These are phyloP conservation scores for Pituophis catenifer DNA, from an alignment of 2,113 vertebrate species.

Conservation along the genomic window DNA sequence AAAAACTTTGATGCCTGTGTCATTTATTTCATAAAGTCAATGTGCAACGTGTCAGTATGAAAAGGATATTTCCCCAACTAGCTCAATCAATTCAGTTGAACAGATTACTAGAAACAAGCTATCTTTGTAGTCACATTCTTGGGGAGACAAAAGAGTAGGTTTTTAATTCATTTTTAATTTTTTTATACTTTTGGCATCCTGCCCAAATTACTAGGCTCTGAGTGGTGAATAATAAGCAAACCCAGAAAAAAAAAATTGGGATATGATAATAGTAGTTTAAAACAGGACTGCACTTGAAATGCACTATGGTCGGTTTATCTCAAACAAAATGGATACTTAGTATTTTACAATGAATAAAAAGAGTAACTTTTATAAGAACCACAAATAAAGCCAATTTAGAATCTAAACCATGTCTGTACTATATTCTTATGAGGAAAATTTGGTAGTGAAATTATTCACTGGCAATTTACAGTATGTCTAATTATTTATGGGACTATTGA, in stretches of 20 bases:
- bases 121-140: background rate
- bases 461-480: background rate
- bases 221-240: background rate
- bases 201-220: background rate
- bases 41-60: background rate
- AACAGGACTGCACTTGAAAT: background rate
- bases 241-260: background rate
- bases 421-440: background rate
- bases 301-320: background rate
- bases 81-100: background rate
- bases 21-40: background rate
- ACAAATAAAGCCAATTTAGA: background rate
- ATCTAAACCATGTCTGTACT: background rate
- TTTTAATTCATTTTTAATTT: background rate
- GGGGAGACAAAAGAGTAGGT: background rate
- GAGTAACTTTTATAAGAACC: background rate
- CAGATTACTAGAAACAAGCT: background rate
- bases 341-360: background rate
- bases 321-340: background rate
- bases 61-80: background rate
- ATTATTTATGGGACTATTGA: background rate
- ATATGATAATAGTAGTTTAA: background rate
- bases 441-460: background rate
- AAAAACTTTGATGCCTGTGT: background rate
- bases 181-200: background rate